These are phyloP conservation scores for Chrysogorgia sp. DNA, from an alignment of 92 coral and sea anemone genomes.

Conservation along the genomic window DNA sequence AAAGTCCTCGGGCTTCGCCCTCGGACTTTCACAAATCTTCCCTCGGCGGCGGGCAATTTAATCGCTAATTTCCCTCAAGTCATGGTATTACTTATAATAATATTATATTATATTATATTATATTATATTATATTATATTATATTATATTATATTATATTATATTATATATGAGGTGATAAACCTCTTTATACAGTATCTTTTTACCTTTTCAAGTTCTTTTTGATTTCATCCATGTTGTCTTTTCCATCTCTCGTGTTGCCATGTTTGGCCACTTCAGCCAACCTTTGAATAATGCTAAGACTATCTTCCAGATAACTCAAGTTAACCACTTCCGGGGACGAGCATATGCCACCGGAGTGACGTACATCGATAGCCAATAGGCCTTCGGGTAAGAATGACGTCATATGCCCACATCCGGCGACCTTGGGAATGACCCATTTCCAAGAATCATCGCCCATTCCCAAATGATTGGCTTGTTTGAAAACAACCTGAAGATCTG, in stretches of 20 bases:
- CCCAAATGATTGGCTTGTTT: not conserved
- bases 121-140: too few relatives aligned
- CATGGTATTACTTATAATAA: too few relatives aligned
- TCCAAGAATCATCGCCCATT: not conserved
- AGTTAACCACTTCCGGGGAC: not conserved
- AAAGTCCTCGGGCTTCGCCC: too few relatives aligned
- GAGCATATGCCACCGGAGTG: not conserved
- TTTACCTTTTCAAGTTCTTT: not conserved
- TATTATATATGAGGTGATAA: too few relatives aligned
- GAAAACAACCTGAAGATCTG: not conserved
- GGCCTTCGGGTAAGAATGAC: not conserved
- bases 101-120: too few relatives aligned
- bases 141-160: too few relatives aligned
- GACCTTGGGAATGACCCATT: not conserved
- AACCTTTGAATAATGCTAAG: not conserved
- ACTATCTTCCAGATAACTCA: slow-evolving; percentile 6
- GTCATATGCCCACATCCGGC: not conserved
- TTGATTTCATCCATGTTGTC: not conserved
- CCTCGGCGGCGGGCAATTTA: too few relatives aligned
- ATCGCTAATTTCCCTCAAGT: too few relatives aligned
- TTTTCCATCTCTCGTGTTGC: not conserved
- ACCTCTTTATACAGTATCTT: not conserved
- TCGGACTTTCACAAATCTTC: too few relatives aligned
- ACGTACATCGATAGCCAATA: not conserved
- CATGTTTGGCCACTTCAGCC: not conserved